Percentiles rank a stretch among this genome's conserved stretches.
Conservation (phyloP, 2,888 invertebrate genomes). For the Nemotelus pantherinus region DNA sequence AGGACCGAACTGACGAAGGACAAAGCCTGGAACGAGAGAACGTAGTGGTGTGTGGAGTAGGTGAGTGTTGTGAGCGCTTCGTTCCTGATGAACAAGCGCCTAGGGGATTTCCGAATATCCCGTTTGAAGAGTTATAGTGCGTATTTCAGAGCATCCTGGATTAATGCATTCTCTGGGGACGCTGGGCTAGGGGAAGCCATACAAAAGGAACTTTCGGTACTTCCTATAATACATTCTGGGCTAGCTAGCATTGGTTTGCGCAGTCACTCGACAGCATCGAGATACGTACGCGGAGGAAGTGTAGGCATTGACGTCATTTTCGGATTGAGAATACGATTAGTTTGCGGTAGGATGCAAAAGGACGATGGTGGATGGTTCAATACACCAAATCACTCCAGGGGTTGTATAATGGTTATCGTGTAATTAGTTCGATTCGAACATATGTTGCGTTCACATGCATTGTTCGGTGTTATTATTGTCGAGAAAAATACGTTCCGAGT, state of each 20-base stretch:
- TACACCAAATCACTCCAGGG: too few relatives aligned
- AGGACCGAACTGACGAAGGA: too few relatives aligned
- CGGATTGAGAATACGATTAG: neutral
- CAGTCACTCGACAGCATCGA: neutral
- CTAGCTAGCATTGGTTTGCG: neutral
- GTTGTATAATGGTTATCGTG: too few relatives aligned
- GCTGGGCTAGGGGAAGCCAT: slow-evolving; percentile 14
- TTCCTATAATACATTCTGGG: slow-evolving; percentile 2
- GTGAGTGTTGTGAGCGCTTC: neutral
- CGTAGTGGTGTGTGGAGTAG: neutral
- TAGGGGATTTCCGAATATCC: slow-evolving; percentile 19
- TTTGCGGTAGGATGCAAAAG: neutral
- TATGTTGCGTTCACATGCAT: too few relatives aligned
- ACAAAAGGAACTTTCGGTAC: slow-evolving; percentile 13
- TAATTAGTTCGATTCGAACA: too few relatives aligned
- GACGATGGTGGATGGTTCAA: neutral
- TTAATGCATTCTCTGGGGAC: slow-evolving; percentile 17
- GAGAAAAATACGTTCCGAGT: too few relatives aligned
- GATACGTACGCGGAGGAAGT: too few relatives aligned
- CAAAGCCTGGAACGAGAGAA: neutral
- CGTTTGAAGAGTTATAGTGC: slow-evolving; percentile 29
- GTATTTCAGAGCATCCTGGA: slow-evolving; percentile 30
- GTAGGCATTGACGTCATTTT: too few relatives aligned
- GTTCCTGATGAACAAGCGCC: slow-evolving; percentile 2
- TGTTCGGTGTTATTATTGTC: too few relatives aligned